Evolutionary conservation across 2,113 vertebrate genomes (phyloP), one percentile per base, ranked within the genome.

Genomic region (Heteronetta atricapilla): DNA sequence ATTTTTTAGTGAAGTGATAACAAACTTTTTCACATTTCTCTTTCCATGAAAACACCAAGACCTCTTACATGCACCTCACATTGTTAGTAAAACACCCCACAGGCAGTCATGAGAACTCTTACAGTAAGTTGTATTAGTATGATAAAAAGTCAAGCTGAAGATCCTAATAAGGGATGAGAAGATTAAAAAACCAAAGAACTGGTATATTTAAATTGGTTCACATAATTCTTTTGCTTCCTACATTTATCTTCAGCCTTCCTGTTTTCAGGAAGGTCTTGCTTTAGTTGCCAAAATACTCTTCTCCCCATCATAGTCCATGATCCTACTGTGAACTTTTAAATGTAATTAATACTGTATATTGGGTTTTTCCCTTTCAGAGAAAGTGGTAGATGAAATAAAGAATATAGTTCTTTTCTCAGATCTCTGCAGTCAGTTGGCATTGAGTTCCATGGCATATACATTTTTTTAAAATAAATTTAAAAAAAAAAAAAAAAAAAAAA

Each of bases 161-260:
- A 75, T 93, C 85, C 94, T 97, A 96, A 75, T 88, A 90, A 95
- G 89, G 97, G 96, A 97, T 97, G 96, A 94, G 95, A 96, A 96
- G 95, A 90, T 50, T 88, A 63, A 96, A 97, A 98, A 97, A 95
- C 19, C 87, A 68, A 89, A 95, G 95, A 92, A 69, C 89, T 88
- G 46, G 77, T 89, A 58, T 20, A 60, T 87, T 64, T 81, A 56
- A 73, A 68, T 46, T 48, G 52, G 21, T 86, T 69, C 8, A 12
- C 38, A 25, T 56, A 56, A 48, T 85, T 91, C 29, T 91, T 87
- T 82, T 25, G 29, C 22, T 83, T 13, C 7, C 20, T 59, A 2
- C 53, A 84, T 92, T 77, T 29, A 42, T 20, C 9, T 80, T 77
- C 44, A 82, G 9, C 8, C 34, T 91, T 90, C 68, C 29, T 70